Conservation (phyloP, 37 sponge, comb jelly and placozoan species). For the Oopsacas minuta region DNA sequence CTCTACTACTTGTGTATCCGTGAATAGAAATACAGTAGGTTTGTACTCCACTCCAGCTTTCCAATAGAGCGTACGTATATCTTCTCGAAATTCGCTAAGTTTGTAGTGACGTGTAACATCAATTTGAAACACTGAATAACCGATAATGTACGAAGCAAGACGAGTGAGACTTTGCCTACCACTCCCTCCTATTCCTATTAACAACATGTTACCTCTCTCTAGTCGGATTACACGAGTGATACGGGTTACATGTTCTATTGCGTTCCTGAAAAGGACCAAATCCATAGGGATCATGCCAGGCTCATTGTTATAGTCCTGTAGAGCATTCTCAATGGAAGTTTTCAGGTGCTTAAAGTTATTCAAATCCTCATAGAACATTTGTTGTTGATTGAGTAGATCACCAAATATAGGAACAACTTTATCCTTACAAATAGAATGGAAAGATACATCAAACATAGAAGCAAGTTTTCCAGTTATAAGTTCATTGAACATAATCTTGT, state of each 20-base stretch:
- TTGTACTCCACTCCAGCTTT: constrained; percentile 96
- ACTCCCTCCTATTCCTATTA: constrained; percentile 94
- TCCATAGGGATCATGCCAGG: constrained; percentile 89
- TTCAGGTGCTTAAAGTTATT: constrained; percentile 71
- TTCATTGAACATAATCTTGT: constrained; percentile 59
- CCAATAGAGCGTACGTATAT: constrained; percentile 74
- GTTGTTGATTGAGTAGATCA: constrained; percentile 59
- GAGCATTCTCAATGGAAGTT: constrained; percentile 71
- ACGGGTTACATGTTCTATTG: constrained; percentile 94
- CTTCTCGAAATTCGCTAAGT: constrained; percentile 90
- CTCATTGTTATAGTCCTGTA: constrained; percentile 97
- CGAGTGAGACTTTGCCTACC: constrained; percentile 90
- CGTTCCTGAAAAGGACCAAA: constrained; percentile 92
- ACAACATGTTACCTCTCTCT: constrained; percentile 90
- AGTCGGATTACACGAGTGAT: constrained; percentile 90
- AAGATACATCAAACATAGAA: constrained; percentile 78
- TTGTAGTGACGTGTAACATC: constrained; percentile 91
- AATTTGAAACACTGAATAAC: constrained; percentile 82
- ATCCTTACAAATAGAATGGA: constrained; percentile 79
- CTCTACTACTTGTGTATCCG: constrained; percentile 92
- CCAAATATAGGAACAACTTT: constrained; percentile 80
- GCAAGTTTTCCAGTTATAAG: constrained; percentile 87
- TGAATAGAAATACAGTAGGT: constrained; percentile 94
- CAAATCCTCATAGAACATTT: constrained; percentile 87
- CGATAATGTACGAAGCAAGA: constrained; percentile 75